A percentile compares a stretch with the other conserved stretches of the same genome.
Conservation (phyloP, 2,888 invertebrate genomes). For the Sinohyriopsis cumingii region DNA sequence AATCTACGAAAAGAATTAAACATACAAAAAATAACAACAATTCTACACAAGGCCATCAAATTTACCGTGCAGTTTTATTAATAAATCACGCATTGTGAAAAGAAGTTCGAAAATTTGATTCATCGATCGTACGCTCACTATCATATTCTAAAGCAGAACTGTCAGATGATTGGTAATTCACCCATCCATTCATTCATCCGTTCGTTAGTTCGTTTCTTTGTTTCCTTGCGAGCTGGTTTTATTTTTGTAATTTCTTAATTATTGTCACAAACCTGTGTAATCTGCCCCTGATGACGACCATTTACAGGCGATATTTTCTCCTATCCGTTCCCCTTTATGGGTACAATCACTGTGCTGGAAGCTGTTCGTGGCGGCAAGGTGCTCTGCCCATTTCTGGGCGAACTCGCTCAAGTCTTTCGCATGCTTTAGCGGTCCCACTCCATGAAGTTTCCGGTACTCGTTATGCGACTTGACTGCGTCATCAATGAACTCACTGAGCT, state of each 20-base stretch:
- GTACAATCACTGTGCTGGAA: slow-evolving; percentile 84
- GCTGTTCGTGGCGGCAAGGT: slow-evolving; percentile 85
- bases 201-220: too few relatives aligned
- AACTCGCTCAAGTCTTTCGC: slow-evolving; percentile 65
- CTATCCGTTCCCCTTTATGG: slow-evolving; percentile 80
- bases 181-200: too few relatives aligned
- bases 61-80: too few relatives aligned
- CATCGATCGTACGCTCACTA: too few relatives aligned
- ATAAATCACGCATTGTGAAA: too few relatives aligned
- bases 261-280: slow-evolving; percentile 55
- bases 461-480: slow-evolving; percentile 61
- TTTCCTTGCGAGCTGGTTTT: not conserved
- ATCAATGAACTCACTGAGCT: slow-evolving; percentile 59
- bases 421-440: slow-evolving; percentile 48
- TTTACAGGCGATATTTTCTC: slow-evolving; percentile 68
- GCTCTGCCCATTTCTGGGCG: slow-evolving; percentile 89
- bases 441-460: slow-evolving; percentile 40
- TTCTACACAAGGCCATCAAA: not conserved
- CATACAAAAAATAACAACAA: not conserved
- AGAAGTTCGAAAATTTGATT: too few relatives aligned
- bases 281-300: slow-evolving; percentile 62
- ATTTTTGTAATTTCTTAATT: not conserved
- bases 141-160: too few relatives aligned
- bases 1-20: not conserved
- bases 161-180: too few relatives aligned